Base-by-base conservation (phyloP, 1,140 invertebrate species). In the Drosophila rufa region DNA sequence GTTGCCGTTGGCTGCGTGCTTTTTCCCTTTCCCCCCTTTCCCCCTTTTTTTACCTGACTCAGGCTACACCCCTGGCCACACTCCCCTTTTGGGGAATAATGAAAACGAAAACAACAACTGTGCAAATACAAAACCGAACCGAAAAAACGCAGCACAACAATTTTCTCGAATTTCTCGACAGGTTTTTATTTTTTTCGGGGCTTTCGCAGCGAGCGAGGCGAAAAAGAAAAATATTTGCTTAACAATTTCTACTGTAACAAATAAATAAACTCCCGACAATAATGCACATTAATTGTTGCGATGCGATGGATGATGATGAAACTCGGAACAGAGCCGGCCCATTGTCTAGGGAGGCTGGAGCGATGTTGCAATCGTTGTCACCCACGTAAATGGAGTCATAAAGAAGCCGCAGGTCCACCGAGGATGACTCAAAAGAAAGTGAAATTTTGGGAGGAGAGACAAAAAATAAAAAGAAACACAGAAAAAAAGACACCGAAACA, bases 201-300 rank as follows among this genome's bases (percentile, higher is more conserved):
- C 46, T 65, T 60, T 70, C 45, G 50, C 55, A 30, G 46, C 45
- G 42, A 74, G 30, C 45, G 45, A 74, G 38, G 68, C 68, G 51
- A 55, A 22, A 36, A 38, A 38, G 36, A 9, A 75, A 87, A 89
- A 87, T 87, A 87, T 89, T 89, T 87, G 84, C 78, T 78, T 68
- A 87, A 87, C 84, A 89, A 89, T 87, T 87, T 87, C 84, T 87
- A 87, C 84, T 78, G 80, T 75, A 89, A 87, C 84, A 87, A 84
- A 78, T 79, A 79, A 80, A 73, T 76, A 70, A 76, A 71, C 45
- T 51, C 36, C 43, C 51, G 46, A 80, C 77, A 75, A 87, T 87
- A 89, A 83, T 80, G 77, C 77, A 82, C 80, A 80, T 89, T 89
- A 87, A 89, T 87, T 87, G 84, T 84, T 75, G 43, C 79, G 67